Evolutionary conservation across 2,113 vertebrate species (phyloP).

Genomic region (Pseudonaja textilis): DNA sequence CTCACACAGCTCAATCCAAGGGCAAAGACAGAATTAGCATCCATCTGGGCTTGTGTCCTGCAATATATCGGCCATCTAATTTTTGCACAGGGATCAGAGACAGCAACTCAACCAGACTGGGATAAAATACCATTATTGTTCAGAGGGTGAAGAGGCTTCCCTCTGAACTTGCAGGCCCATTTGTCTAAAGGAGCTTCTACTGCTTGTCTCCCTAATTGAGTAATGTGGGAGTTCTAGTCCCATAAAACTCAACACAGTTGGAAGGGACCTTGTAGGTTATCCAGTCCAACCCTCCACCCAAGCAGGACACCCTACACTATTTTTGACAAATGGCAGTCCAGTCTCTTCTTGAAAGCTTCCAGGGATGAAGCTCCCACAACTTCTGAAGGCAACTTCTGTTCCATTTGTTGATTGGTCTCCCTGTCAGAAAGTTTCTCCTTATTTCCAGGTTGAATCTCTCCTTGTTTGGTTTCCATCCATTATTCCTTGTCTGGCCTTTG

Average conservation of each 20-base stretch:
- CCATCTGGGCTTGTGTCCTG: not conserved
- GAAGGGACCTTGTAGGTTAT: too few species aligned
- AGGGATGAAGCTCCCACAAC: too few species aligned
- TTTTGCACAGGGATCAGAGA: not conserved
- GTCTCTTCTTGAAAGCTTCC: too few species aligned
- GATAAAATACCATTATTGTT: not conserved
- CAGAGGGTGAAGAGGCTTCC: not conserved
- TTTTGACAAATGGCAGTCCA: too few species aligned
- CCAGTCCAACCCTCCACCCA: too few species aligned
- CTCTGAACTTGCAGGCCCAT: not conserved
- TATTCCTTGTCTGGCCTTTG: too few species aligned
- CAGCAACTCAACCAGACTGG: not conserved
- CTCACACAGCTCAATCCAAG: not conserved
- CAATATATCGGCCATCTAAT: not conserved
- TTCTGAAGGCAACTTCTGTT: too few species aligned
- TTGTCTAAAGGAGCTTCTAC: not conserved
- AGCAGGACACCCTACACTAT: too few species aligned
- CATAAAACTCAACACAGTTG: not conserved
- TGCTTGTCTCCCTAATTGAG: not conserved
- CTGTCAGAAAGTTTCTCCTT: too few species aligned
- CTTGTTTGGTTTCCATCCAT: too few species aligned
- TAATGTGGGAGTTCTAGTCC: not conserved
- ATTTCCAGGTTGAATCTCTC: too few species aligned
- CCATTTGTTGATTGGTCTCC: too few species aligned
- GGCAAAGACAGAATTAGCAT: conserved; percentile 6